Conservation (phyloP, 2,888 invertebrate genomes). For the Laspeyria flexula region DNA sequence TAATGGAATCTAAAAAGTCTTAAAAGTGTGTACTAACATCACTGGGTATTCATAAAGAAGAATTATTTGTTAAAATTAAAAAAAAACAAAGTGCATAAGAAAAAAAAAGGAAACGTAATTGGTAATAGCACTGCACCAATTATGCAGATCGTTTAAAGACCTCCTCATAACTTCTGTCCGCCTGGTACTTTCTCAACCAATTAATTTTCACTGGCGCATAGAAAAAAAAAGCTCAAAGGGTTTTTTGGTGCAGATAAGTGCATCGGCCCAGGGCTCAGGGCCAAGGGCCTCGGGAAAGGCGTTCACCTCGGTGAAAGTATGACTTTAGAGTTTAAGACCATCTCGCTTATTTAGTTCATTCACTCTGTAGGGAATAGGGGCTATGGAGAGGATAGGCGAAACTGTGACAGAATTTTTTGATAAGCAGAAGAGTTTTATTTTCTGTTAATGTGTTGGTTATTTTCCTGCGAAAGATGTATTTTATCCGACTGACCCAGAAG, state of each 20-base stretch:
- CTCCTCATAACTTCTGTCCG: conserved; percentile 5
- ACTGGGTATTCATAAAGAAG: too few species aligned
- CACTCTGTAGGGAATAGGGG: conserved; percentile 61
- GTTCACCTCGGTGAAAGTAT: conserved; percentile 82
- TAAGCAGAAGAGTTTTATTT: too few species aligned
- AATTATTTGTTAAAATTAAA: too few species aligned
- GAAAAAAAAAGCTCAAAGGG: conserved; percentile 14
- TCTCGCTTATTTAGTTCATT: conserved; percentile 82
- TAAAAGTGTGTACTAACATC: too few species aligned
- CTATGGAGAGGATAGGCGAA: conserved; percentile 46
- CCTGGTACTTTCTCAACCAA: conserved; percentile 16
- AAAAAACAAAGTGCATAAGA: too few species aligned
- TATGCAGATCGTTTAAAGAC: neutral
- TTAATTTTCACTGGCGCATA: conserved; percentile 12
- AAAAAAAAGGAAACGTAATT: too few species aligned
- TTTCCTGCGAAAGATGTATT: too few species aligned
- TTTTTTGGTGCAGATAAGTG: conserved; percentile 68
- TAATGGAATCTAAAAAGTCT: too few species aligned
- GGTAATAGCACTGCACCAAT: too few species aligned
- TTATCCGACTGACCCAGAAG: too few species aligned
- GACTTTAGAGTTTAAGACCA: conserved; percentile 61
- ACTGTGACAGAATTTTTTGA: neutral
- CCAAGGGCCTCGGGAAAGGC: conserved; percentile 67
- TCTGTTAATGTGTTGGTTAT: too few species aligned
- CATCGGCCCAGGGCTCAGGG: conserved; percentile 57